These are phyloP conservation scores for Leptosomus discolor DNA, from an alignment of 2,113 vertebrate genomes.

Conservation along the genomic window DNA sequence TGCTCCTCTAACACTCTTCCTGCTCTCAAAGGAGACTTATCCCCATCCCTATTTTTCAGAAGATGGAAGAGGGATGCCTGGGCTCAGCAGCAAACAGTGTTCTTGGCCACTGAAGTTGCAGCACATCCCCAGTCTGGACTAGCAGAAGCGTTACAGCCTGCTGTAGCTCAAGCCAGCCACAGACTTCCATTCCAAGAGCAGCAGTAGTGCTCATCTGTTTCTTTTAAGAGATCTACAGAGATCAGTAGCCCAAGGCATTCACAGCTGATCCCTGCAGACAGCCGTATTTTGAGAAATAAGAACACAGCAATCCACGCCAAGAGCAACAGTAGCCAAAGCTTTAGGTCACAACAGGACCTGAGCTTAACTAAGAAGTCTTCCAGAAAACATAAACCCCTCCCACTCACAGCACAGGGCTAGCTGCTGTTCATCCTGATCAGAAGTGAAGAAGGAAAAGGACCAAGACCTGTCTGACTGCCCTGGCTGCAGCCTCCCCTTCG, in stretches of 20 bases:
- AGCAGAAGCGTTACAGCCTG: not conserved
- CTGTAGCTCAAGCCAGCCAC: not conserved
- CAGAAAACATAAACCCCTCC: not conserved
- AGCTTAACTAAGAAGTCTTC: not conserved
- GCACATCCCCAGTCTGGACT: not conserved
- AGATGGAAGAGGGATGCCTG: not conserved
- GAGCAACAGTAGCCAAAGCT: not conserved
- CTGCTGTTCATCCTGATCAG: not conserved
- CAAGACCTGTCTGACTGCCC: not conserved
- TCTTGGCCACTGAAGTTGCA: not conserved
- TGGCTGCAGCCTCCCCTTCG: fast-evolving
- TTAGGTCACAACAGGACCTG: not conserved
- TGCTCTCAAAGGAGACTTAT: not conserved
- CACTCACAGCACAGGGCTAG: not conserved
- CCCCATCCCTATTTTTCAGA: not conserved
- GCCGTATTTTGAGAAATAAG: not conserved
- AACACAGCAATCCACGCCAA: not conserved
- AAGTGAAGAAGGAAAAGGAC: not conserved
- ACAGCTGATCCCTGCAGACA: not conserved
- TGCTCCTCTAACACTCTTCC: not conserved
- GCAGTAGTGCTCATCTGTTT: not conserved
- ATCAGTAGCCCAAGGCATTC: not conserved
- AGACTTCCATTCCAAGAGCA: not conserved
- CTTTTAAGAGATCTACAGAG: not conserved
- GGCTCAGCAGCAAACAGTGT: not conserved